A percentile compares a stretch with the other conserved stretches of the same genome.
Conservation (phyloP, 2,797 vertebrate species). For the Melopsittacus undulatus region DNA sequence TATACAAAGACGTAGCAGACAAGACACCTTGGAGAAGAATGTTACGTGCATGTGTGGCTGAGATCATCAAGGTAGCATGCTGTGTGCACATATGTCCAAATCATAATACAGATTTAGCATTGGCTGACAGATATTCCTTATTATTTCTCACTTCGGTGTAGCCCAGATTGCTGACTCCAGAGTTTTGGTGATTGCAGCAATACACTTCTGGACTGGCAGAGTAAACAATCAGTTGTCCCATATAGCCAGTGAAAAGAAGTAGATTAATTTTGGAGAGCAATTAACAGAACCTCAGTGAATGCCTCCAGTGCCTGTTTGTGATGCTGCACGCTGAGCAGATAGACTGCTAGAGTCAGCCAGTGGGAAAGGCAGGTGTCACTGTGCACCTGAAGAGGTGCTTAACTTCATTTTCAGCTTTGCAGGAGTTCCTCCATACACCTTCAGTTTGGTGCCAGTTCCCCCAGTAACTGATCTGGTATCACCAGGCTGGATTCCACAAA, state of each 20-base stretch:
- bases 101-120: neutral
- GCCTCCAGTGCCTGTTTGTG: neutral
- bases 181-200: neutral
- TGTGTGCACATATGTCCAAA: neutral
- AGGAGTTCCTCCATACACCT: neutral
- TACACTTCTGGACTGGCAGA: neutral
- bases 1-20: neutral
- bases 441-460: neutral
- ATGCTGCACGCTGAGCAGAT: neutral
- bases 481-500: neutral
- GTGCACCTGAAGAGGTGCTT: neutral
- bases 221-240: neutral
- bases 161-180: neutral
- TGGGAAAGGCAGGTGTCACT: neutral
- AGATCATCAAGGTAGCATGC: neutral
- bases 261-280: neutral
- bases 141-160: neutral
- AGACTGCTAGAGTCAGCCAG: neutral
- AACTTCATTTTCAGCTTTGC: neutral
- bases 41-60: neutral
- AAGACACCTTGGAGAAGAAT: neutral
- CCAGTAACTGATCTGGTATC: neutral
- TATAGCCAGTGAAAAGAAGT: neutral
- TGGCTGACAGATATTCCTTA: neutral
- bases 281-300: neutral